These are phyloP conservation scores for Scelioninae gen. 1 DNA, from an alignment of 2,888 invertebrate species.

Conservation along the genomic window DNA sequence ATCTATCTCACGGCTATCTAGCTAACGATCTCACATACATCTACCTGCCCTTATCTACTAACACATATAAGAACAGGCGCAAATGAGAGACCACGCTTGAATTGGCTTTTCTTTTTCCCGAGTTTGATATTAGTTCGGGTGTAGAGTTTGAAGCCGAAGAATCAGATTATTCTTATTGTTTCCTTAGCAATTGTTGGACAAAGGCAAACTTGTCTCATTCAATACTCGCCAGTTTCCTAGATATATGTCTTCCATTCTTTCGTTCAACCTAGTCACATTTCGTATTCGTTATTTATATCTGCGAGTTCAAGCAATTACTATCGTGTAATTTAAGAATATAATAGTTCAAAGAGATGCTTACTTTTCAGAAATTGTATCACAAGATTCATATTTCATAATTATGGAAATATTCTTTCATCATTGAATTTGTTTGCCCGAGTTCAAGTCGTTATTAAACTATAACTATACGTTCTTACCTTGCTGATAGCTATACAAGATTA, in stretches of 20 bases:
- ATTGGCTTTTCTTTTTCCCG: slow-evolving; percentile 75
- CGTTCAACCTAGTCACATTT: slow-evolving; percentile 31
- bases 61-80: slow-evolving; percentile 49
- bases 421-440: neutral
- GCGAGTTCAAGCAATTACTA: slow-evolving; percentile 25
- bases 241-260: slow-evolving; percentile 29
- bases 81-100: slow-evolving; percentile 56
- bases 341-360: slow-evolving; percentile 36
- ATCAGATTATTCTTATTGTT: slow-evolving; percentile 78
- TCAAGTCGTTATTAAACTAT: too few species aligned
- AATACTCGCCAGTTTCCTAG: slow-evolving; percentile 69
- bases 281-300: slow-evolving; percentile 64
- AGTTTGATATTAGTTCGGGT: slow-evolving; percentile 82
- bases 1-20: slow-evolving; percentile 64
- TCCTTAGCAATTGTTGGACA: slow-evolving; percentile 80
- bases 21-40: slow-evolving; percentile 60
- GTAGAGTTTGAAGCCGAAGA: slow-evolving; percentile 70
- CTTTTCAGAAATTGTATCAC: slow-evolving; percentile 31
- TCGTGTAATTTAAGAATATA: slow-evolving; percentile 4
- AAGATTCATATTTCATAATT: slow-evolving; percentile 11
- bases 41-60: slow-evolving; percentile 26
- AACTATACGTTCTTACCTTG: too few species aligned
- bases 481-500: too few species aligned
- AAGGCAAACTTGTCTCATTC: slow-evolving; percentile 83
- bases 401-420: slow-evolving; percentile 17